Conservation (phyloP, 2,113 vertebrate genomes). For the Alethe diademata region DNA sequence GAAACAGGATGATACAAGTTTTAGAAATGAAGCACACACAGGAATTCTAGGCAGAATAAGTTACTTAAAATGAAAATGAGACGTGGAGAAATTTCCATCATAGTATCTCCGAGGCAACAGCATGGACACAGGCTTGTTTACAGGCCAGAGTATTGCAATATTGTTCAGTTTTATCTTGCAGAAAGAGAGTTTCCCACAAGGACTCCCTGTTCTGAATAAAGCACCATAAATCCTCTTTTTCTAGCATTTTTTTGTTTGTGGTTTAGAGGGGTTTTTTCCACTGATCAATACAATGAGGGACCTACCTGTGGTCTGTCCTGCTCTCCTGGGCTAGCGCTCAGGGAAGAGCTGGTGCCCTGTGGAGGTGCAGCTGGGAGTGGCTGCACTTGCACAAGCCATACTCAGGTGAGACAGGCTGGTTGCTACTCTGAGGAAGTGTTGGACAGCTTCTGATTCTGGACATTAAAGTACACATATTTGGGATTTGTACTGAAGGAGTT, state of each 20-base stretch:
- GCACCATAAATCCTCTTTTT: background rate
- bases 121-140: background rate
- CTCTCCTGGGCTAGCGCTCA: background rate
- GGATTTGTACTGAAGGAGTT: background rate
- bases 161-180: background rate
- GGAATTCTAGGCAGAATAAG: background rate
- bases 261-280: fast-evolving
- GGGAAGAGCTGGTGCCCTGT: background rate
- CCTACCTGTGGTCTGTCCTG: background rate
- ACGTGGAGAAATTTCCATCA: background rate
- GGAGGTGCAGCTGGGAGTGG: background rate
- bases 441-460: background rate
- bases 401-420: background rate
- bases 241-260: background rate
- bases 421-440: background rate
- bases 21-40: background rate
- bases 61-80: background rate
- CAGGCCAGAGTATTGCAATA: background rate
- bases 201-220: background rate
- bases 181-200: background rate
- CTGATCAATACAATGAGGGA: background rate
- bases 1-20: background rate
- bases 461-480: background rate
- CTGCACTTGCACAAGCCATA: background rate
- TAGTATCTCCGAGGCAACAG: background rate